Base-by-base conservation (phyloP, 2,113 vertebrate genomes). In the Psilopogon haemacephalus region DNA sequence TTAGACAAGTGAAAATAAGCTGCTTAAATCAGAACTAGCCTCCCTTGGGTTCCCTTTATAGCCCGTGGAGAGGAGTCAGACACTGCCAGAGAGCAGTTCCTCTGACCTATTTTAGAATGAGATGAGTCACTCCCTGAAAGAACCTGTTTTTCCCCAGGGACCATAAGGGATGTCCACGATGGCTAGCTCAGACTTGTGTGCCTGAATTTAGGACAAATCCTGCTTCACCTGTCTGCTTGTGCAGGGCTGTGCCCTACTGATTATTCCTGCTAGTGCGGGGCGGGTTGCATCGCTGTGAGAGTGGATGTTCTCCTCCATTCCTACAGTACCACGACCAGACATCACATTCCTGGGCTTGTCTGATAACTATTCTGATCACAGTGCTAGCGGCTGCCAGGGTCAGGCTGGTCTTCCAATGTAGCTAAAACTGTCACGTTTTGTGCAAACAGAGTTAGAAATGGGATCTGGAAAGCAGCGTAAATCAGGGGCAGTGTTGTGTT, bases 301-400 rank as follows among this genome's bases (percentile, higher is more conserved):
- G 48, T 28, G 78, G 64, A 71, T 69, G 64, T 2, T 3, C 50
- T 76, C 56, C 69, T 77, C 62, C 59, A 2, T 46, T 46, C 75
- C 72, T 56, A 12, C 55, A 19, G n/a, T 75, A 13, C 10, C 6
- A 0, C 67, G 68, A 88, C 69, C 89, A 93, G 93, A 74, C 75
- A 78, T 84, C 89, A 26, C 62, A 74, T 8, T 20, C 42, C 8
- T 0, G 56, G 46, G 12, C 88, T 73, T 89, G 72, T 37, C 91
- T 96, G 93, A 94, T 96, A 89, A 91, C 91, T 94, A 93, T 95
- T 91, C 96, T 21, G 75, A 80, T 95, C 96, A 96, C 93, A 89
- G 93, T 2, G n/a, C 8, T 81, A 63, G 87, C 9, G 87, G 72
- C 91, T 93, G 94, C 82, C 95, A 91, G 89, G 94, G 91, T 93